phyloP scores from a whole-genome alignment of 2,113 vertebrate genomes.

The Phrynocephalus versicolor region DNA sequence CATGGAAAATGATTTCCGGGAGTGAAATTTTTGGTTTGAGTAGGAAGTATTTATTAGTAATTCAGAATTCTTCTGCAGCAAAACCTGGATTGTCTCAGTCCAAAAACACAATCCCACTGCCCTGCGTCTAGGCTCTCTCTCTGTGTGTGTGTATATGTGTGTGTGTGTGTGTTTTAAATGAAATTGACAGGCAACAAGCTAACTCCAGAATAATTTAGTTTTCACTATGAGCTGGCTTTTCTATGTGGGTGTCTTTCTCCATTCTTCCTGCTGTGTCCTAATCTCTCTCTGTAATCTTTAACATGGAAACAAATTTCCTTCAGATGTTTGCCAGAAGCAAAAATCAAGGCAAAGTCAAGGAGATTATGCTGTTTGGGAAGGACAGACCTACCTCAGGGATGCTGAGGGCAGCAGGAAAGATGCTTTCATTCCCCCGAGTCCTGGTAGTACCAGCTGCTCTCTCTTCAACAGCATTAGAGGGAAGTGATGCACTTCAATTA shows the following conservation, averaged over 20 bases:
- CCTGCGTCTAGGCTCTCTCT: background rate
- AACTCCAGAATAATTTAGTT: background rate
- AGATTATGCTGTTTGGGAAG: background rate
- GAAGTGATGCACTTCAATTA: background rate
- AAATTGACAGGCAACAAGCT: background rate
- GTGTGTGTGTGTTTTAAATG: background rate
- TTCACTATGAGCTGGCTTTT: background rate
- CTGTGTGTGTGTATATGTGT: too few relatives aligned
- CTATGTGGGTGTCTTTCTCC: background rate
- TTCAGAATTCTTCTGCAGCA: background rate
- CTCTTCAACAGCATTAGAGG: background rate
- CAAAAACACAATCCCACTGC: background rate
- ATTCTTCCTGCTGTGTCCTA: background rate
- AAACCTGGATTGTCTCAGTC: background rate
- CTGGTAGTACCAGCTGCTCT: background rate
- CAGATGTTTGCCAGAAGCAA: background rate
- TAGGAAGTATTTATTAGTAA: background rate
- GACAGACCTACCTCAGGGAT: background rate
- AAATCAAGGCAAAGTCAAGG: background rate
- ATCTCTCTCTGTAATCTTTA: background rate
- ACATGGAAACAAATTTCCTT: background rate
- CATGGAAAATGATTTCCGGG: background rate
- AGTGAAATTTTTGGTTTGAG: rapidly evolving
- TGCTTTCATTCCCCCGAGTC: background rate
- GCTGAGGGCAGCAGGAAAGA: background rate